Base-by-base conservation (phyloP, 2,113 vertebrate genomes). In the Donacobius atricapilla region DNA sequence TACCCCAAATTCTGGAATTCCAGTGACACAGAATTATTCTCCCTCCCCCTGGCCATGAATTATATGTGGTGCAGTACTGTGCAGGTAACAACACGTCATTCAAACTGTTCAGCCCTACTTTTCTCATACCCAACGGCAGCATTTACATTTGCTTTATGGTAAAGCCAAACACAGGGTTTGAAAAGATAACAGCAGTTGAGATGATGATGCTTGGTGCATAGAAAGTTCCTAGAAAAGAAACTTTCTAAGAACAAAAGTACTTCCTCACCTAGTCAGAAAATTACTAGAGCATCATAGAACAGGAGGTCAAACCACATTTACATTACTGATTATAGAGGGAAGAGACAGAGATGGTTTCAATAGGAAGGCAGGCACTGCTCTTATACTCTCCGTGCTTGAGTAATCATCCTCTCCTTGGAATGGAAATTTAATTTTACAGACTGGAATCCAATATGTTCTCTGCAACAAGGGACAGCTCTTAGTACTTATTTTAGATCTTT, bases 161-260 rank as follows among this genome's bases (percentile, higher is more conserved):
- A 69, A 71, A 89, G 48, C n/a, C 89, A 80, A 90, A 48, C 3
- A 37, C 17, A 54, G 50, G 11, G 13, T 56, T 92, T 94, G 50
- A 90, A 77, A 83, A 90, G 88, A 77, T 83, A 90, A 82, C 80
- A 93, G 82, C 87, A 96, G 88, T 91, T 92, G 83, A 94, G 91
- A 93, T 83, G 82, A 90, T 53, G 71, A 89, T 83, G 80, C 65
- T 68, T 56, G 44, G 95, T 86, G 70, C n/a, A 19, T 10, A 57
- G 40, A 56, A 86, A 84, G 91, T 86, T 89, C 78, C 87, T 71
- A 64, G 80, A 83, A 65, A 64, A 84, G 64, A 90, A 87, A 51
- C 69, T 89, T 87, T 93, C 90, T 88, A 92, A 83, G 87, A 96
- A 94, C 80, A 90, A 54, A 94, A 91, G 51, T 40, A 68, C 57